Conservation (phyloP, 2,888 invertebrate genomes). For the Tiliacea citrago region DNA sequence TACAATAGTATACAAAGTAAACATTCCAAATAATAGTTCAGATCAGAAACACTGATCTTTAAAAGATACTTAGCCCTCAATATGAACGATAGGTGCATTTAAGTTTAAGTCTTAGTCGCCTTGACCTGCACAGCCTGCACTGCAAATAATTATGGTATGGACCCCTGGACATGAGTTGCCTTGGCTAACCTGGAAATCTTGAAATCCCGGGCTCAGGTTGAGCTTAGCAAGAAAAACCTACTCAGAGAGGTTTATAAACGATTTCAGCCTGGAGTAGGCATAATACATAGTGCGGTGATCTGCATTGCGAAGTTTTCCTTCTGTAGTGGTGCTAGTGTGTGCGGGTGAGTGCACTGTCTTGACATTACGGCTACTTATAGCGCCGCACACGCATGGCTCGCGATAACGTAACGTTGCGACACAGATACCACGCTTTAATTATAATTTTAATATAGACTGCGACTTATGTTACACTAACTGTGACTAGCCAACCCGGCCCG, state of each 20-base stretch:
- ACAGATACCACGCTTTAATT: constrained; percentile 24
- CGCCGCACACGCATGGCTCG: constrained; percentile 20
- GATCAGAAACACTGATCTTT: background rate
- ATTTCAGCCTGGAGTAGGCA: background rate
- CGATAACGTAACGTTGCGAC: constrained; percentile 37
- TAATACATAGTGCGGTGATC: background rate
- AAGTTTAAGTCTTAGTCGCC: background rate
- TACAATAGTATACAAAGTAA: no score
- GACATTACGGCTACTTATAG: constrained; percentile 54
- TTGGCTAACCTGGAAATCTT: background rate
- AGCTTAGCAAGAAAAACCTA: background rate
- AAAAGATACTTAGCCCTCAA: background rate
- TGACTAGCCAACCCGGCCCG: background rate
- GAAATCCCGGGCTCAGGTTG: background rate
- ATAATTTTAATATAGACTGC: constrained; percentile 5
- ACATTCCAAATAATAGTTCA: background rate
- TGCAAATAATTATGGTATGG: background rate
- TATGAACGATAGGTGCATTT: background rate
- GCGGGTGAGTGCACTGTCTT: constrained; percentile 57
- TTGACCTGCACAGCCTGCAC: background rate
- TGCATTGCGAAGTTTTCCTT: background rate
- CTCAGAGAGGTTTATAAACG: background rate
- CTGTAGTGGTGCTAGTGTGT: background rate
- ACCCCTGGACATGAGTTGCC: background rate
- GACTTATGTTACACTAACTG: background rate